These are phyloP conservation scores for Bambusicola thoracicus DNA, from an alignment of 2,113 vertebrate species.

Conservation along the genomic window DNA sequence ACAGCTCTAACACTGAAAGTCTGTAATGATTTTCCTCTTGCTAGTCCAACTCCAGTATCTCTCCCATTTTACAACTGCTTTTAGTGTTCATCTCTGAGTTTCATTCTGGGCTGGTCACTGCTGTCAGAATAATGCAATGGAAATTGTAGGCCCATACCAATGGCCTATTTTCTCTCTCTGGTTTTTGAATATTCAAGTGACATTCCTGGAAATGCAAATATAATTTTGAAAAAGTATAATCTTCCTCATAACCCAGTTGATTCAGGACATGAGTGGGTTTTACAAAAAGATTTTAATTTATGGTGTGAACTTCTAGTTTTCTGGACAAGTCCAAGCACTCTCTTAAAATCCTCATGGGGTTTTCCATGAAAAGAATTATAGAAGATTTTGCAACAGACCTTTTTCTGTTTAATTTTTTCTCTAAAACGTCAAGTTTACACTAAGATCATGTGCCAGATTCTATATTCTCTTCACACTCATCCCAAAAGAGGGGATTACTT, in stretches of 20 bases:
- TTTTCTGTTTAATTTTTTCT: background rate
- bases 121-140: background rate
- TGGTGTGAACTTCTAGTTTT: background rate
- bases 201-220: background rate
- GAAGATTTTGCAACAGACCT: background rate
- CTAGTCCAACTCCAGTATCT: background rate
- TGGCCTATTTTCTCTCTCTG: background rate
- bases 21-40: background rate
- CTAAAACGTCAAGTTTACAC: background rate
- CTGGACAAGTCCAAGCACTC: background rate
- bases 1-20: background rate
- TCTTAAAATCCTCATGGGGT: background rate
- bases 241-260: background rate
- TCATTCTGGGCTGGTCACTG: background rate
- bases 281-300: background rate
- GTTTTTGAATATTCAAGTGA: background rate
- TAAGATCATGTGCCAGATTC: background rate
- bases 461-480: background rate
- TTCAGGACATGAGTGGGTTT: background rate
- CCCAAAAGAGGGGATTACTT: background rate
- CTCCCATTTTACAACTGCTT: background rate
- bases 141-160: background rate
- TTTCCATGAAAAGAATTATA: background rate
- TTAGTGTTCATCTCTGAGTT: fast-evolving
- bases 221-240: background rate